A percentile compares a stretch with the other conserved stretches of the same genome.
Conservation (phyloP, 2,797 vertebrate genomes). For the Avahi laniger region DNA sequence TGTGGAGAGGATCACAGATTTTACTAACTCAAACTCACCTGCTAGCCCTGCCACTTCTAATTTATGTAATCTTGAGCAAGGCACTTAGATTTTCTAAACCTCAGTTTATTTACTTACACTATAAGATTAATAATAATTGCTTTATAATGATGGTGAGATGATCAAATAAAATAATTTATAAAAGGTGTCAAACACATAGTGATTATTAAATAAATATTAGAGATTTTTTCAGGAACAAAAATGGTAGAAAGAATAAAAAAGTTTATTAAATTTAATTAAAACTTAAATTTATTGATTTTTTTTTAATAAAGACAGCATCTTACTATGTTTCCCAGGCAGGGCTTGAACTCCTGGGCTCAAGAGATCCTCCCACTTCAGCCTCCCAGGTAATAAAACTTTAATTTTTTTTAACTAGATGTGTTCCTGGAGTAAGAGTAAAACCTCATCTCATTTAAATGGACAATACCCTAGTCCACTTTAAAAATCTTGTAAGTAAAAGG, state of each 20-base stretch:
- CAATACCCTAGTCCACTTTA: background rate
- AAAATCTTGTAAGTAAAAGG: background rate
- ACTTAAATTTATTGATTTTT: background rate
- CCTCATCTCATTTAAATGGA: background rate
- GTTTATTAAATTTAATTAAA: conserved; percentile 1
- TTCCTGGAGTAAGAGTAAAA: background rate
- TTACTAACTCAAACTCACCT: background rate
- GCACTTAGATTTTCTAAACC: background rate
- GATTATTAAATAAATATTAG: background rate
- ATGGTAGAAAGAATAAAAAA: background rate
- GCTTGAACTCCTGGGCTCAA: background rate
- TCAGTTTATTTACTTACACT: background rate
- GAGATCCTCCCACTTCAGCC: too few species aligned
- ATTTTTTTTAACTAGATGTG: background rate
- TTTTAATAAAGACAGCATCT: background rate
- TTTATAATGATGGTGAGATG: background rate
- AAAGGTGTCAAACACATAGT: background rate
- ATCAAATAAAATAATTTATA: background rate
- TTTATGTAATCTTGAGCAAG: background rate
- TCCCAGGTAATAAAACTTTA: background rate
- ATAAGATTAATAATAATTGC: background rate
- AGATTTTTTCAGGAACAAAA: background rate
- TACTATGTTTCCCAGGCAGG: background rate
- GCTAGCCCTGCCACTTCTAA: background rate
- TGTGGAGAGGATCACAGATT: background rate